phyloP scores from a whole-genome alignment of 2,797 vertebrate genomes.

The Petrocephalus sullivani region DNA sequence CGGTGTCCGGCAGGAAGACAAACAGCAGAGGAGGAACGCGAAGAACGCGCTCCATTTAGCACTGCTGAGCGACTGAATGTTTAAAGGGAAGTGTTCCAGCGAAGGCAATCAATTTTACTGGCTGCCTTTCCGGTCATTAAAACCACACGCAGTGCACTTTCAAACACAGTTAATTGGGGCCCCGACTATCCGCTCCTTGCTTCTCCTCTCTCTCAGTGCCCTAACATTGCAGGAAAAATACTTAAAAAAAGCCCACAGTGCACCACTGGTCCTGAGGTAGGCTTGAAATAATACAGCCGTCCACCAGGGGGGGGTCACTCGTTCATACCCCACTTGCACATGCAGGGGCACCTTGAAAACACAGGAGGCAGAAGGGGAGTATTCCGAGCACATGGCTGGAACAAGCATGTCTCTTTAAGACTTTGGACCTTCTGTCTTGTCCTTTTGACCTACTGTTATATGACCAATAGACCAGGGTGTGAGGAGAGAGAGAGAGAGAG shows the following conservation, averaged over 20 bases:
- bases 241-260: not conserved
- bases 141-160: not conserved
- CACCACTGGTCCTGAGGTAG: not conserved
- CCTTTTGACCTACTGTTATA: not conserved
- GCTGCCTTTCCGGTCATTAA: not conserved
- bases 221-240: not conserved
- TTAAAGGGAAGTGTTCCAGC: not conserved
- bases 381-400: not conserved
- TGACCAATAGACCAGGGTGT: not conserved
- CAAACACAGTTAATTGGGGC: not conserved
- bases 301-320: not conserved
- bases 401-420: not conserved
- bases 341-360: not conserved
- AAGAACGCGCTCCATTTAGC: not conserved
- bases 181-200: not conserved
- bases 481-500: not conserved
- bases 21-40: not conserved
- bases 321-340: not conserved
- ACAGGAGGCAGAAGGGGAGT: not conserved
- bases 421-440: not conserved
- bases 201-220: not conserved
- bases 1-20: not conserved
- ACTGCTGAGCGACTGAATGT: not conserved
- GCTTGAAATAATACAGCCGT: not conserved
- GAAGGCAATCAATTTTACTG: not conserved